Conservation (phyloP, 2,797 vertebrate species). For the Toxotes lorentzi region DNA sequence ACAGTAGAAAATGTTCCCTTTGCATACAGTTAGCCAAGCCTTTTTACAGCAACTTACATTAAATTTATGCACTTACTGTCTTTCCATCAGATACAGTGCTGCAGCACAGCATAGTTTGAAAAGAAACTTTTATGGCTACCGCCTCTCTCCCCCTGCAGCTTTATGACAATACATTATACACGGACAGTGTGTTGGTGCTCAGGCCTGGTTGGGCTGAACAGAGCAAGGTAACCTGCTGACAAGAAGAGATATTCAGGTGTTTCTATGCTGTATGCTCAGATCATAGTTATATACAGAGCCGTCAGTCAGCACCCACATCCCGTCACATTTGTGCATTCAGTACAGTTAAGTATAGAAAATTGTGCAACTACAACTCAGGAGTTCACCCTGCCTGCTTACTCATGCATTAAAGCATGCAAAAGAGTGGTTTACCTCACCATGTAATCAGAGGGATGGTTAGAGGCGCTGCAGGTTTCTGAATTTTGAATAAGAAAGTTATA, state of each 20-base stretch:
- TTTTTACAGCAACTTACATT: neutral
- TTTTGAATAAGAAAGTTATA: constrained; percentile 28
- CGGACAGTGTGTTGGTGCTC: constrained; percentile 1
- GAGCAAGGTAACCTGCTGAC: neutral
- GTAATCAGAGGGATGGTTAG: constrained; percentile 15
- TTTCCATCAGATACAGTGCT: neutral
- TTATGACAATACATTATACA: neutral
- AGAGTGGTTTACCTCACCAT: constrained; percentile 12
- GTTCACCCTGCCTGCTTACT: constrained; percentile 23
- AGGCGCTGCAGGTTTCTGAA: constrained; percentile 17
- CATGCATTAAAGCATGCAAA: constrained; percentile 40
- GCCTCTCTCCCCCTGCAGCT: constrained; percentile 1
- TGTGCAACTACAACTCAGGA: constrained; percentile 24
- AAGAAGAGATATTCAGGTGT: constrained; percentile 12
- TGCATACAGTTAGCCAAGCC: constrained; percentile 3
- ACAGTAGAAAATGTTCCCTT: neutral
- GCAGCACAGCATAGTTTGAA: neutral
- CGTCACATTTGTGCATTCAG: constrained; percentile 7
- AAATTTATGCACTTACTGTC: neutral
- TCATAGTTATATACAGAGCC: constrained; percentile 25
- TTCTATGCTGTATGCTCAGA: neutral
- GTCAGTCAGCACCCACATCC: constrained; percentile 22
- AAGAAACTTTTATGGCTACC: neutral
- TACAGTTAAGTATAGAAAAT: constrained; percentile 25
- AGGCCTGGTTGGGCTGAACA: neutral